Evolutionary conservation across 2,888 invertebrate species (phyloP).

Genomic region (Stegana nigrithorax): DNA sequence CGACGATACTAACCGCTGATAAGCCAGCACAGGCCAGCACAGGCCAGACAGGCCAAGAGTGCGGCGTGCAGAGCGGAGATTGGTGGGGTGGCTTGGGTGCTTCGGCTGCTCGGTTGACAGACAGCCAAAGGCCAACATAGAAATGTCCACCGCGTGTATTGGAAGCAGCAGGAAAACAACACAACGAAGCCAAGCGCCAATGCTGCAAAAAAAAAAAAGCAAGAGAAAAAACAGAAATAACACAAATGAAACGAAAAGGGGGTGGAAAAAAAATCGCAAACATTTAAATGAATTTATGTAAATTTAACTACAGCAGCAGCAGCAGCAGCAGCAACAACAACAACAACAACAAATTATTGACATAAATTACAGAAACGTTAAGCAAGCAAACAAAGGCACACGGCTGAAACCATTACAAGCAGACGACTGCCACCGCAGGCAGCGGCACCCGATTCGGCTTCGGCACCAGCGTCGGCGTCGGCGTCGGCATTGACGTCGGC

Average conservation of each 20-base stretch:
- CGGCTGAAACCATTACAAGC: too few species aligned
- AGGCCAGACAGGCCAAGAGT: background rate
- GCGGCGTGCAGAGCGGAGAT: background rate
- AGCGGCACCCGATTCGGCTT: too few species aligned
- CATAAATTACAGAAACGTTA: conserved; percentile 42
- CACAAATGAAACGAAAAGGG: too few species aligned
- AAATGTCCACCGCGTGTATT: too few species aligned
- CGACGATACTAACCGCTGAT: too few species aligned
- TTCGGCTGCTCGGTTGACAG: background rate
- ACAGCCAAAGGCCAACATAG: too few species aligned
- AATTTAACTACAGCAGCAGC: too few species aligned
- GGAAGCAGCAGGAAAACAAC: background rate
- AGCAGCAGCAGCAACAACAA: conserved; percentile 12
- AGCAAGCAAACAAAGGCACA: background rate
- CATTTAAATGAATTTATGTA: conserved; percentile 42
- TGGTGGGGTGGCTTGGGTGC: background rate
- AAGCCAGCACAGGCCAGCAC: background rate
- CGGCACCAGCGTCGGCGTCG: background rate
- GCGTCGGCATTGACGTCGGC: background rate
- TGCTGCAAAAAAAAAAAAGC: too few species aligned
- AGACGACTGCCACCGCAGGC: too few species aligned
- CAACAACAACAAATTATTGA: conserved; percentile 45
- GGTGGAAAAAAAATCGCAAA: conserved; percentile 21
- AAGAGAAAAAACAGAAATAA: background rate
- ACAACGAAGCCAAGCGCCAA: too few species aligned